Percentiles rank a stretch among this genome's conserved stretches.
Conservation (phyloP, 2,797 vertebrate species). For the Prionace glauca region DNA sequence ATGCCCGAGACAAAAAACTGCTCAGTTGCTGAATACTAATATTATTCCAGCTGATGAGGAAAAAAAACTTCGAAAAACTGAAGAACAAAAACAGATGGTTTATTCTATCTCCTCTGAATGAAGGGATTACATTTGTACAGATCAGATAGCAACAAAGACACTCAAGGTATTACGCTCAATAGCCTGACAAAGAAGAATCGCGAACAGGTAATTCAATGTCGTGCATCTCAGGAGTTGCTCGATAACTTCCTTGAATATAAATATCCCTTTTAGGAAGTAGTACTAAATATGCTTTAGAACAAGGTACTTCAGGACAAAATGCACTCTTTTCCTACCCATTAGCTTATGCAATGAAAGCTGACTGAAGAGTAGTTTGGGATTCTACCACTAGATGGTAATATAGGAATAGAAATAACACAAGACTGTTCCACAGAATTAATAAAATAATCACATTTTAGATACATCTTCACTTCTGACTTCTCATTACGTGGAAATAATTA, state of each 20-base stretch:
- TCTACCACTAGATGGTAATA: slow-evolving; percentile 15
- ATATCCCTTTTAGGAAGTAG: neutral
- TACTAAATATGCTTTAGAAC: neutral
- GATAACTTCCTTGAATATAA: neutral
- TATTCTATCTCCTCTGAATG: neutral
- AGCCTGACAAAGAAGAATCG: neutral
- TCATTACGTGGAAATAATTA: neutral
- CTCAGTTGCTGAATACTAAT: neutral
- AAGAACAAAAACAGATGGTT: neutral
- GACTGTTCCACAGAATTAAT: neutral
- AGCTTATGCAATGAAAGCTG: neutral
- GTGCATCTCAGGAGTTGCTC: neutral
- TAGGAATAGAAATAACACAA: neutral
- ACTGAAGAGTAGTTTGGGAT: neutral
- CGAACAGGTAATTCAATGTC: neutral
- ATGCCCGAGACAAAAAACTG: neutral
- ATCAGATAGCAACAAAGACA: neutral
- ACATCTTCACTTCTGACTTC: neutral
- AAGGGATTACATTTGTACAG: neutral
- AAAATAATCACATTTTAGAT: neutral
- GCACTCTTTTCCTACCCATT: neutral
- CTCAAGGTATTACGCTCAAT: neutral
- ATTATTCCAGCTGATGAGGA: neutral
- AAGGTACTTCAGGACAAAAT: neutral
- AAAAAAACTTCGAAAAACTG: neutral